Base-by-base conservation (phyloP, 2,797 vertebrate species). In the Lepus townsendii region DNA sequence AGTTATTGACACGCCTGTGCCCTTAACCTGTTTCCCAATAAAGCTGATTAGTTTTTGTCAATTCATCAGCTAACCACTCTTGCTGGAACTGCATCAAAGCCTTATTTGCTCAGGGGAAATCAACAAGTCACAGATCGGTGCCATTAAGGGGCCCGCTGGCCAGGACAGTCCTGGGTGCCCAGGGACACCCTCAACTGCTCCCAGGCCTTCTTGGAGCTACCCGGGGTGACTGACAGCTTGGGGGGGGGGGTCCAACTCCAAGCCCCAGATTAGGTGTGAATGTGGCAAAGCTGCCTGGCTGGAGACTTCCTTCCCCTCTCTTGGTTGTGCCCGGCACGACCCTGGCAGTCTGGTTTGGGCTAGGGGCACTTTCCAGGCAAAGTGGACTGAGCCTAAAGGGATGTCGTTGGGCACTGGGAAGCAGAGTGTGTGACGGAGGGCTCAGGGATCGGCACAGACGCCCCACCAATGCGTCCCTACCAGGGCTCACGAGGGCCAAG, bases 11-110 rank as follows among this genome's bases (percentile, higher is more conserved):
- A 99, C 99, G 98, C 98, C 97, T 98, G 98, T 99, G 99, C 99
- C 99, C 99, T 99, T 99, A 99, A 99, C 99, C 99, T 99, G 99
- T 99, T 99, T 99, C 98, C 99, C 99, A 99, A 99, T 99, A 99
- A 99, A 99, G 99, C 99, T 99, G 99, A 99, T 99, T 99, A 99
- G 99, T 99, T 99, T 99, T 99, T 98, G 98, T 99, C 99, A 98
- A 99, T 99, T 99, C 99, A 99, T 99, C 99, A 99, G 98, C 98
- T 98, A 98, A 98, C 98, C 98, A 95, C 98, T 98, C 99, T 98
- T 97, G 93, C 90, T 98, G 97, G 98, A 98, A 98, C 97, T 97
- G 98, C 98, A 98, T 98, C 98, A 98, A 98, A 99, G 99, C 98
- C 98, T 98, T 99, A 98, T 99, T 99, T 99, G 99, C 99, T 99